Evolutionary conservation across 2,113 vertebrate species (phyloP).

Genomic region (Phasianus colchicus): DNA sequence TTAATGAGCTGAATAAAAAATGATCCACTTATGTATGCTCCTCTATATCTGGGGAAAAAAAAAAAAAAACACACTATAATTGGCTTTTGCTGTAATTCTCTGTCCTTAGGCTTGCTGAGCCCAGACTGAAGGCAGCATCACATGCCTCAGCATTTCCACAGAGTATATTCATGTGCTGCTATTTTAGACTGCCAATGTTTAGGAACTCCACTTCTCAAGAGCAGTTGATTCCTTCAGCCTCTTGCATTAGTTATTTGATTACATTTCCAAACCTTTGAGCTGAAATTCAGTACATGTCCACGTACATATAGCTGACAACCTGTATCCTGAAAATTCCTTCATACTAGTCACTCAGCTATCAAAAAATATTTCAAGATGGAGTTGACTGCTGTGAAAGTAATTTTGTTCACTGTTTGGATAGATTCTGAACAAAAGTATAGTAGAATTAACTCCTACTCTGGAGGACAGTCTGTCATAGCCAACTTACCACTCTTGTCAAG

Average conservation of each 20-base stretch:
- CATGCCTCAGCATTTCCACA: not conserved
- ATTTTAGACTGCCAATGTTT: not conserved
- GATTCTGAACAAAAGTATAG: not conserved
- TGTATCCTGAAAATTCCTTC: not conserved
- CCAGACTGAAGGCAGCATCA: not conserved
- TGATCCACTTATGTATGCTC: not conserved
- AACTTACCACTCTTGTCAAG: not conserved
- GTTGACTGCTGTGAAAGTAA: not conserved
- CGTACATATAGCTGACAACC: not conserved
- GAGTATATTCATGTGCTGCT: not conserved
- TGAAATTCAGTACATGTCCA: not conserved
- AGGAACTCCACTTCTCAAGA: conserved; percentile 31
- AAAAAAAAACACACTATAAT: not conserved
- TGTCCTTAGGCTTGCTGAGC: not conserved
- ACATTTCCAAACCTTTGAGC: not conserved
- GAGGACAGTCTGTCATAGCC: not conserved
- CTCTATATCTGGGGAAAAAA: not conserved
- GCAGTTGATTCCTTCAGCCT: not conserved
- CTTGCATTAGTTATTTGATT: not conserved
- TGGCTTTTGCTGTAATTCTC: not conserved
- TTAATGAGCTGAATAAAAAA: conserved; percentile 16
- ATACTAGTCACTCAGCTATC: not conserved
- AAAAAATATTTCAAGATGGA: not conserved
- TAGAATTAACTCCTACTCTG: not conserved
- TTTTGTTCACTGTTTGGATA: not conserved